Conservation (phyloP, 2,797 vertebrate genomes). For the Hirundo rustica region DNA sequence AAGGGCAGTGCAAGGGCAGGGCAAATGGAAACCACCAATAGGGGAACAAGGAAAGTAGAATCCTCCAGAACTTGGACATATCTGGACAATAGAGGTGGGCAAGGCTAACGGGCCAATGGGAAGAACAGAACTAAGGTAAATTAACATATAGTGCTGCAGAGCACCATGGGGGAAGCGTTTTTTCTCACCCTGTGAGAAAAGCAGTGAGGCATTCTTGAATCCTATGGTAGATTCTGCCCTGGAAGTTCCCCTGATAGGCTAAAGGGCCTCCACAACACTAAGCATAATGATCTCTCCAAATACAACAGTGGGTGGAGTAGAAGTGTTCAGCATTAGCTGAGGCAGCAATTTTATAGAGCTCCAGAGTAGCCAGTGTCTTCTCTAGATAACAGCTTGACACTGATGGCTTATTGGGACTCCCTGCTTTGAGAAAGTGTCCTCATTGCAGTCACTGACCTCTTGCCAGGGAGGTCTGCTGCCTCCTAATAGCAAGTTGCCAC, state of each 20-base stretch:
- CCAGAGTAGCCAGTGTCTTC: fast-evolving
- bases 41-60: neutral
- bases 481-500: neutral
- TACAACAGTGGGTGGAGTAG: neutral
- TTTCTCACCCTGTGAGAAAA: neutral
- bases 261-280: neutral
- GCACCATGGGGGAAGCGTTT: neutral
- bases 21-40: neutral
- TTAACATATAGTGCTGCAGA: neutral
- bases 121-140: neutral
- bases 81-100: neutral
- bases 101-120: neutral
- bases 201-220: neutral
- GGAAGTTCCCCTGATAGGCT: neutral
- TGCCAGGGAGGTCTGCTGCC: neutral
- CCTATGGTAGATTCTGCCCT: neutral
- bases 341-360: neutral
- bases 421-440: neutral
- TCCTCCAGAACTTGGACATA: neutral
- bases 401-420: fast-evolving
- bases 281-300: neutral
- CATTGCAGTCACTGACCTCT: neutral
- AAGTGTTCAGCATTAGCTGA: neutral
- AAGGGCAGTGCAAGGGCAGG: neutral
- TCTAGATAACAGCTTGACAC: neutral